A percentile compares a stretch with the other conserved stretches of the same genome.
phyloP scores from a whole-genome alignment of 1,140 invertebrate species.

The Drosophila orosa region DNA sequence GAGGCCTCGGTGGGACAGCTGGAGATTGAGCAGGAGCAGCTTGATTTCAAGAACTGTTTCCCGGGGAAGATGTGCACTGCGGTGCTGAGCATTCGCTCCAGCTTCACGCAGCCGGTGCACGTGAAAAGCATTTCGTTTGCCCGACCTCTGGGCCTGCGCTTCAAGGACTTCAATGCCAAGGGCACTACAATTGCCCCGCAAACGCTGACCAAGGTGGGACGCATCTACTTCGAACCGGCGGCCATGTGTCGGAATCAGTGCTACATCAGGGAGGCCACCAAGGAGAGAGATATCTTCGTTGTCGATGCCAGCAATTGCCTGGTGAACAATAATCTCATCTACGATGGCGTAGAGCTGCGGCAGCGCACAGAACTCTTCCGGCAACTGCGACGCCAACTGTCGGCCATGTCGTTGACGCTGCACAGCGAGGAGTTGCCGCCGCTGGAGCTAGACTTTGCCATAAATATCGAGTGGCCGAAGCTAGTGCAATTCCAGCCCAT shows the following conservation, averaged over 20 bases:
- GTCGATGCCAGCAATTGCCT: slow-evolving; percentile 12
- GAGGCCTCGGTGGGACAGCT: slow-evolving; percentile 87
- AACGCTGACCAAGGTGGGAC: slow-evolving; percentile 85
- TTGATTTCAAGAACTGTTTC: slow-evolving; percentile 92
- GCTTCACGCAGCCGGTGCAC: slow-evolving; percentile 90
- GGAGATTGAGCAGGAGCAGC: slow-evolving; percentile 87
- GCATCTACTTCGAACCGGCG: slow-evolving; percentile 88
- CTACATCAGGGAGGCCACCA: slow-evolving; percentile 86
- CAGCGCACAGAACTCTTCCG: slow-evolving; percentile 74
- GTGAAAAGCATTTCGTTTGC: slow-evolving; percentile 85
- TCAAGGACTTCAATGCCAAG: slow-evolving; percentile 85
- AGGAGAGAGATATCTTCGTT: slow-evolving; percentile 33
- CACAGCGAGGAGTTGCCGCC: slow-evolving; percentile 74
- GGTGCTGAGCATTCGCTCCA: slow-evolving; percentile 89
- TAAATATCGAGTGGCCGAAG: slow-evolving; percentile 79
- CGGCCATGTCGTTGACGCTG: slow-evolving; percentile 65
- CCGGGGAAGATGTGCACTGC: slow-evolving; percentile 92
- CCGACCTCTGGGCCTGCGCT: slow-evolving; percentile 54
- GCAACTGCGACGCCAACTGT: slow-evolving; percentile 65
- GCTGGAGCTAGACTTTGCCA: slow-evolving; percentile 71
- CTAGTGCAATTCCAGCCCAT: slow-evolving; percentile 61
- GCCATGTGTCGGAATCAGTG: slow-evolving; percentile 89
- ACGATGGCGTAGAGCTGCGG: slow-evolving; percentile 71
- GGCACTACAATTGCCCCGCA: slow-evolving; percentile 80
- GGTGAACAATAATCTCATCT: slow-evolving; percentile 66